A percentile compares a stretch with the other conserved stretches of the same genome.
Evolutionary conservation across 2,888 invertebrate genomes (phyloP).

Genomic region (Dilophus febrilis): DNA sequence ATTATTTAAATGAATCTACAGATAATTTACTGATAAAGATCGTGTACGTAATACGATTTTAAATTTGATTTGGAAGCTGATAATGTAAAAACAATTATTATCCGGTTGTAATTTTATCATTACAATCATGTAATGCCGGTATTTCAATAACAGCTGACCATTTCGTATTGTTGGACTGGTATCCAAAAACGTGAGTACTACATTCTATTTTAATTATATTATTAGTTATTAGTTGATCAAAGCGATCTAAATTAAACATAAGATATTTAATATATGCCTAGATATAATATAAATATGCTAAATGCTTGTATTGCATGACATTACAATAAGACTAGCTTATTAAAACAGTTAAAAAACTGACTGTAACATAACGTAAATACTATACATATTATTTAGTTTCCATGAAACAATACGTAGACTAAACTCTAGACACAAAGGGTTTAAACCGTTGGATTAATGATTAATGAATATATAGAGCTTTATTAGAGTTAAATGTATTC

Average conservation of each 20-base stretch:
- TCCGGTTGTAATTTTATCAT: slow-evolving; percentile 67
- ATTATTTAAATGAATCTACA: too few species aligned
- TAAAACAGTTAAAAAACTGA: background rate
- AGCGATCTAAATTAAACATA: too few species aligned
- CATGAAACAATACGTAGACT: too few species aligned
- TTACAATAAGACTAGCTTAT: too few species aligned
- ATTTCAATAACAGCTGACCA: slow-evolving; percentile 84
- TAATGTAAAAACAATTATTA: slow-evolving; percentile 48
- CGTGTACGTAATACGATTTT: slow-evolving; percentile 52
- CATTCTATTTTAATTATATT: background rate
- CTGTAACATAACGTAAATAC: background rate
- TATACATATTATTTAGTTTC: too few species aligned
- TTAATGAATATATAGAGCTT: too few species aligned
- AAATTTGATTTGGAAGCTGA: slow-evolving; percentile 71
- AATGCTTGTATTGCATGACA: background rate
- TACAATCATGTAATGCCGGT: slow-evolving; percentile 83
- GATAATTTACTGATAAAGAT: slow-evolving; percentile 36
- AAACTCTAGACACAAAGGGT: too few species aligned
- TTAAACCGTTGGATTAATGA: too few species aligned
- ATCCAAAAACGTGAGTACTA: slow-evolving; percentile 66
- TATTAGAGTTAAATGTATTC: too few species aligned
- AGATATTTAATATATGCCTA: slow-evolving; percentile 12
- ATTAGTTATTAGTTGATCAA: too few species aligned
- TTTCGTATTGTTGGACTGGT: slow-evolving; percentile 85
- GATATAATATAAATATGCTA: background rate